Conservation (phyloP, 1,140 invertebrate genomes). For the Gonatopus flavifemur region DNA sequence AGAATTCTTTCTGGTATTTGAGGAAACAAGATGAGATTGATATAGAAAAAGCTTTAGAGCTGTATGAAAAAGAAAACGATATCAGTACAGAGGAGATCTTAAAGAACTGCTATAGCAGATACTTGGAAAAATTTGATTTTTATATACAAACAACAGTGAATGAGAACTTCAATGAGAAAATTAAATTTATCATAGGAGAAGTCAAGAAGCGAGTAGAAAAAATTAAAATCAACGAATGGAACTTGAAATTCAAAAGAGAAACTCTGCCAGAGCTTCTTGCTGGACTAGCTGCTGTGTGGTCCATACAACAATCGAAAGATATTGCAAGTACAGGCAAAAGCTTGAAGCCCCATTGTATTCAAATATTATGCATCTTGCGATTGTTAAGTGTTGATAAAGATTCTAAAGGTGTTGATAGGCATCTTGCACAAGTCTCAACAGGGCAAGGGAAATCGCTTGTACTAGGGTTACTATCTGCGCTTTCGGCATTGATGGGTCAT, state of each 20-base stretch:
- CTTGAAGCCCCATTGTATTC: constrained; percentile 7
- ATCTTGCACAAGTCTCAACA: constrained; percentile 2
- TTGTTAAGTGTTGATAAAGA: background rate
- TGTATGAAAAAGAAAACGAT: background rate
- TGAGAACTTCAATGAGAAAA: background rate
- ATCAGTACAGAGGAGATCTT: background rate
- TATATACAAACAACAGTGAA: background rate
- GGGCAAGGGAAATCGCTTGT: constrained; percentile 6
- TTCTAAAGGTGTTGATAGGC: background rate
- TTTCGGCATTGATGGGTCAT: background rate
- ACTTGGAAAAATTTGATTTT: background rate
- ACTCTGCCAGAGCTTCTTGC: constrained; percentile 2
- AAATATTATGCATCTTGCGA: background rate
- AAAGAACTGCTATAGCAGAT: background rate
- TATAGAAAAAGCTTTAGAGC: background rate
- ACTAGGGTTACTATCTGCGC: background rate
- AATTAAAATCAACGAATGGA: background rate
- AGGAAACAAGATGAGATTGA: constrained; percentile 7
- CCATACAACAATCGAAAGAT: background rate
- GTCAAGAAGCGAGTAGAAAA: background rate
- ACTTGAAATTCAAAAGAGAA: background rate
- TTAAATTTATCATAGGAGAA: constrained; percentile 1
- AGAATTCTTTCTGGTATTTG: constrained; percentile 2
- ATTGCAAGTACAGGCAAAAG: background rate
- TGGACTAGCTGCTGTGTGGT: constrained; percentile 5